Evolutionary conservation across 2,888 invertebrate species (phyloP).

Genomic region (Boloria selene): DNA sequence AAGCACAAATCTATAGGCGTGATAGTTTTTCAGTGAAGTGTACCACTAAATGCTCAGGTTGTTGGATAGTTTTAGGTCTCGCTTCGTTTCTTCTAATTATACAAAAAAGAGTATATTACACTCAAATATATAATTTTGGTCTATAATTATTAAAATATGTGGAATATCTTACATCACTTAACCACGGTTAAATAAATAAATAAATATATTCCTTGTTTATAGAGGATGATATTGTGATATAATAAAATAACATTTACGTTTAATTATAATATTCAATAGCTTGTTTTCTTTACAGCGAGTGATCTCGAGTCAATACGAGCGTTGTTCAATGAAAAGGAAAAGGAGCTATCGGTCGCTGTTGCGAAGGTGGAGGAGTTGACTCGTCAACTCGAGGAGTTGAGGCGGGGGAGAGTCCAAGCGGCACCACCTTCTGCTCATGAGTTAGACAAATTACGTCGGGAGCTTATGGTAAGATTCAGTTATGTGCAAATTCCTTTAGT

Average conservation of each 20-base stretch:
- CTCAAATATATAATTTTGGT: too few relatives aligned
- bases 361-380: slow-evolving; percentile 98
- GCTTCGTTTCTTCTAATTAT: too few relatives aligned
- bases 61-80: too few relatives aligned
- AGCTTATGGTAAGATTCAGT: slow-evolving; percentile 87
- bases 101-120: too few relatives aligned
- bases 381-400: slow-evolving; percentile 95
- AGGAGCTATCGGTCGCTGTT: slow-evolving; percentile 97
- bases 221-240: too few relatives aligned
- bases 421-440: slow-evolving; percentile 90
- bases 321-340: slow-evolving; percentile 98
- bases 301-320: slow-evolving; percentile 98
- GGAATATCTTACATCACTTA: too few relatives aligned
- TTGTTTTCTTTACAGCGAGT: slow-evolving; percentile 84
- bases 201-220: too few relatives aligned
- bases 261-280: slow-evolving; percentile 25
- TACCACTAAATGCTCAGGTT: too few relatives aligned
- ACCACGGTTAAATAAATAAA: too few relatives aligned
- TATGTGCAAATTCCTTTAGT: slow-evolving; percentile 1
- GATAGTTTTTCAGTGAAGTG: too few relatives aligned
- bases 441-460: slow-evolving; percentile 94
- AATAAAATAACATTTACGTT: slow-evolving; percentile 4
- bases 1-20: too few relatives aligned
- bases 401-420: slow-evolving; percentile 85
- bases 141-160: too few relatives aligned